Base-by-base conservation (phyloP, 2,113 vertebrate genomes). In the Cromileptes altivelis region DNA sequence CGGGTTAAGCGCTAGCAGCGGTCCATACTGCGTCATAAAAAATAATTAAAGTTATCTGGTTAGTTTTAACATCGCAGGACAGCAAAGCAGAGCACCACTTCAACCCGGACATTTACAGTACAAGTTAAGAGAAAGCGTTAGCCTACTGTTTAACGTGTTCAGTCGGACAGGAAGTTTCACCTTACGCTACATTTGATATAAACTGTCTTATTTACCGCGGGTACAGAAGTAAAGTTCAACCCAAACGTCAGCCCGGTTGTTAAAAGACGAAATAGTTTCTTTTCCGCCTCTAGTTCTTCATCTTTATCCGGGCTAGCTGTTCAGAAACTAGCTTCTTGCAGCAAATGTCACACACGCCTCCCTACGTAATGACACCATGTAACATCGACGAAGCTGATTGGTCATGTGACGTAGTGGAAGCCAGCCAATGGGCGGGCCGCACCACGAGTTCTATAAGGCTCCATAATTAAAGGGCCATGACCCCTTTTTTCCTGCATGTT, bases 291-390 rank as follows among this genome's bases (percentile, higher is more conserved):
- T 50, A 25, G 33, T 71, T 88, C 65, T 61, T 71, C 78, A 64
- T 82, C 58, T 85, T 81, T 74, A 64, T 76, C 75, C 67, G 15
- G 83, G 15, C 75, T 88, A 92, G 90, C 87, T 72, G 19, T 40
- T 82, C 60, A 25, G 15, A 47, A 75, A 88, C 79, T 90, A 90
- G 89, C 94, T 83, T 57, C 83, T 30, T 80, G 81, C 90, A 70
- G 89, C 90, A 91, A 95, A 95, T 95, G 94, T 96, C 95, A 95
- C 88, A 92, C 94, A 91, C 89, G 82, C 86, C 87, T 88, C 78
- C 81, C 85, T 80, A 89, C 83, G 88, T 87, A 74, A 83, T 74
- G 74, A 81, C 91, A 77, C 89, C 4, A 12, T 0, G 52, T 27
- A 91, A 84, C 85, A 83, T 71, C 61, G 64, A 52, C 10, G 30